phyloP scores from a whole-genome alignment of 2,888 invertebrate genomes.

The Acleris sparsana region DNA sequence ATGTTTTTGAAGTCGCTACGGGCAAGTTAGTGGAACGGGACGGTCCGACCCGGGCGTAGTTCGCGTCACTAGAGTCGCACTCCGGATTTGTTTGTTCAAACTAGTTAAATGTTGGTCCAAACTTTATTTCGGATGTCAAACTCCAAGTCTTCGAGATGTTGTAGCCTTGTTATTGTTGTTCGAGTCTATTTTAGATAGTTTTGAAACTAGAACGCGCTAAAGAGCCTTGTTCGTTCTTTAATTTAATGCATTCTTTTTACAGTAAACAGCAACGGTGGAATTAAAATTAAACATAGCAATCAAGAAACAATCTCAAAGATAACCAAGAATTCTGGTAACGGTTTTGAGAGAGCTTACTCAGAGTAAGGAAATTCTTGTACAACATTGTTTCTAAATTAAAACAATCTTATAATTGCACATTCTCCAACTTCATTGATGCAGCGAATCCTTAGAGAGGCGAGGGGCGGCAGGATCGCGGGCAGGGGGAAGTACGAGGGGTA shows the following conservation, averaged over 20 bases:
- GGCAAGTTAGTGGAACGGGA: constrained; percentile 51
- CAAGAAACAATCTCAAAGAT: constrained; percentile 73
- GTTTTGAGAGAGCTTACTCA: constrained; percentile 69
- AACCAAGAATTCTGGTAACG: constrained; percentile 80
- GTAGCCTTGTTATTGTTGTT: constrained; percentile 68
- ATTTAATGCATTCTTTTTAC: neutral
- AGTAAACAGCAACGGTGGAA: neutral
- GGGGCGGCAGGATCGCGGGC: constrained; percentile 40
- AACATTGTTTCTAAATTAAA: constrained; percentile 83
- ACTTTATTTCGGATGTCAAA: constrained; percentile 72
- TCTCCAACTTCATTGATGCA: constrained; percentile 81
- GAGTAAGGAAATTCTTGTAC: constrained; percentile 77
- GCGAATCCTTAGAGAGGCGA: constrained; percentile 61
- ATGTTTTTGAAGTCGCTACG: constrained; percentile 57
- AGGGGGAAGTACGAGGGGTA: constrained; percentile 56
- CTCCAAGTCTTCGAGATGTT: constrained; percentile 60
- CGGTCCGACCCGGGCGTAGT: constrained; percentile 55
- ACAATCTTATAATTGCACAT: constrained; percentile 84
- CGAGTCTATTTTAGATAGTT: constrained; percentile 47
- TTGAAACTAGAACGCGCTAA: constrained; percentile 12
- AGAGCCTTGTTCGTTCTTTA: neutral
- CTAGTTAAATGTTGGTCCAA: constrained; percentile 79
- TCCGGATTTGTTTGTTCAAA: constrained; percentile 73
- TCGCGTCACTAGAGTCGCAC: constrained; percentile 66
- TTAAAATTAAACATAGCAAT: constrained; percentile 54